These are phyloP conservation scores for Sakesphorus luctuosus DNA, from an alignment of 2,113 vertebrate genomes.

Conservation along the genomic window DNA sequence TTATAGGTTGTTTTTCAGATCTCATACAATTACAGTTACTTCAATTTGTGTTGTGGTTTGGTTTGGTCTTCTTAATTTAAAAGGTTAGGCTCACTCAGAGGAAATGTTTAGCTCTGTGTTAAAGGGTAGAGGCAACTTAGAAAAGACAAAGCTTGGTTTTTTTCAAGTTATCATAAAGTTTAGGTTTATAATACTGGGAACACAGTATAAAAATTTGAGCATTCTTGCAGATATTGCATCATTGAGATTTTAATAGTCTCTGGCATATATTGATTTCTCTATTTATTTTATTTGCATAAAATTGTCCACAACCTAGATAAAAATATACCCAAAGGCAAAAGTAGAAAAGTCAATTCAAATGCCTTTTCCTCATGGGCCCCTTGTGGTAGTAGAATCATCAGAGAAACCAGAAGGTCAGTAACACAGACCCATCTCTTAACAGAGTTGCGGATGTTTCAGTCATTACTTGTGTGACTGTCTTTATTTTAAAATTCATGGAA, in stretches of 20 bases:
- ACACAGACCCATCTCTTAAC: neutral
- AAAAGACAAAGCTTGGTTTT: neutral
- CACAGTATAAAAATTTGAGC: neutral
- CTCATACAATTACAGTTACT: neutral
- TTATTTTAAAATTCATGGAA: neutral
- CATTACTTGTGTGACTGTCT: neutral
- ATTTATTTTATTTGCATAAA: neutral
- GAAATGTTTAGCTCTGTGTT: neutral
- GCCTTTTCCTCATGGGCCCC: neutral
- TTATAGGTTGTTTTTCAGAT: neutral
- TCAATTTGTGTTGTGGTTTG: neutral
- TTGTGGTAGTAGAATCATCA: neutral
- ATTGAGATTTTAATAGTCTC: neutral
- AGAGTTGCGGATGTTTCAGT: neutral
- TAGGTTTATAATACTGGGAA: neutral
- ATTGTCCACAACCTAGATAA: neutral
- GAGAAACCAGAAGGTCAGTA: neutral
- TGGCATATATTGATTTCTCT: neutral
- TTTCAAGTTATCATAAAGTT: neutral
- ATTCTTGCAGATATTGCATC: fast-evolving
- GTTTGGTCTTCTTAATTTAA: neutral
- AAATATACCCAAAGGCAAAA: neutral
- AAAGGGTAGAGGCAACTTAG: neutral
- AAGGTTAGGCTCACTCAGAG: neutral
- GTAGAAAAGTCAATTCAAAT: neutral